Conservation (phyloP, 2,888 invertebrate species). For the Harpagoxenus sublaevis region DNA sequence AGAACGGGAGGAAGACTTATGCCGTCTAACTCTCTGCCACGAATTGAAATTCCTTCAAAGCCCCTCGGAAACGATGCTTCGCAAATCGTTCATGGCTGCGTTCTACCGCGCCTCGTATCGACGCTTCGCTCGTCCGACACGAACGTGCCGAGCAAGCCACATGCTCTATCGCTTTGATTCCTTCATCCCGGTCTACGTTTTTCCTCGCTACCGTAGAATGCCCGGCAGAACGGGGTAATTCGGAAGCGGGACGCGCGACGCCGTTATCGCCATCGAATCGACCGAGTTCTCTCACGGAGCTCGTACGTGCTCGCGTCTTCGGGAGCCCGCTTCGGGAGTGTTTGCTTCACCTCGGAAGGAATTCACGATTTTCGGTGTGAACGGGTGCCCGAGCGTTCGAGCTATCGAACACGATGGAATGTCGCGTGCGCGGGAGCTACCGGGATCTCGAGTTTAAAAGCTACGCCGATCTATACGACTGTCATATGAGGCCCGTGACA, state of each 20-base stretch:
- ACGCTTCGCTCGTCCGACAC: slow-evolving; percentile 33
- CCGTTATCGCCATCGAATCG: slow-evolving; percentile 77
- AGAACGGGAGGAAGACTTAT: not conserved
- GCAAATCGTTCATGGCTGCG: slow-evolving; percentile 45
- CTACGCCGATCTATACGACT: slow-evolving; percentile 47
- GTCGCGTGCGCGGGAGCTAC: slow-evolving; percentile 56
- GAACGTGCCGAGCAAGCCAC: slow-evolving; percentile 47
- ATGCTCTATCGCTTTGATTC: slow-evolving; percentile 54
- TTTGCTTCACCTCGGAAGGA: slow-evolving; percentile 42
- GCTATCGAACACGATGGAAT: slow-evolving; percentile 60
- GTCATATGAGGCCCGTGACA: not conserved
- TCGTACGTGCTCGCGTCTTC: slow-evolving; percentile 66
- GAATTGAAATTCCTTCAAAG: slow-evolving; percentile 50
- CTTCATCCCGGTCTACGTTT: slow-evolving; percentile 44
- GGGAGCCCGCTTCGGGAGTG: not conserved
- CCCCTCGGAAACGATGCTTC: slow-evolving; percentile 39
- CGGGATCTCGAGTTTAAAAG: not conserved
- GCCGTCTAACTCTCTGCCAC: slow-evolving; percentile 7
- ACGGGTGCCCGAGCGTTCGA: slow-evolving; percentile 52
- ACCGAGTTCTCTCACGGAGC: slow-evolving; percentile 76
- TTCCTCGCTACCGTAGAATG: slow-evolving; percentile 57
- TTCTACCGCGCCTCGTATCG: slow-evolving; percentile 41
- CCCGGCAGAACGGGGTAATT: slow-evolving; percentile 71
- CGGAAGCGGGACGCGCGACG: slow-evolving; percentile 71
- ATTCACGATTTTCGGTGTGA: slow-evolving; percentile 62